Conservation (phyloP, 2,888 invertebrate species). For the Trissolcus brochymenae region DNA sequence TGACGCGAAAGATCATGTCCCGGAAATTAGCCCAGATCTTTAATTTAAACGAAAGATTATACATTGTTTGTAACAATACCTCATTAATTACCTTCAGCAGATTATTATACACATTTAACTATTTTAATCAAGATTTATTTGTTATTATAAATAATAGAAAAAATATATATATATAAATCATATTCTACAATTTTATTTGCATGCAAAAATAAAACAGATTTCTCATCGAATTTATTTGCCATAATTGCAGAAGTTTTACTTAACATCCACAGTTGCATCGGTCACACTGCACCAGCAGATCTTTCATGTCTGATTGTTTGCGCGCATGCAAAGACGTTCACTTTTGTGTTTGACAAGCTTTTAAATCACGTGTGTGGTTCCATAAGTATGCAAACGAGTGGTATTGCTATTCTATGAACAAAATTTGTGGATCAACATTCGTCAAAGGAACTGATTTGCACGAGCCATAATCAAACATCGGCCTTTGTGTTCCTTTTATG, state of each 20-base stretch:
- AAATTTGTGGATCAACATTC: conserved; percentile 53
- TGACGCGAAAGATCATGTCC: not conserved
- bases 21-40: too few species aligned
- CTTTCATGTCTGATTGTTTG: conserved; percentile 47
- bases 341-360: conserved; percentile 57
- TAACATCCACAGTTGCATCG: conserved; percentile 18
- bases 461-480: conserved; percentile 29
- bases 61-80: too few species aligned
- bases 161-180: too few species aligned
- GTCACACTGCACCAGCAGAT: conserved; percentile 14
- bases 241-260: not conserved
- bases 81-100: not conserved
- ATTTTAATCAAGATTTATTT: too few species aligned
- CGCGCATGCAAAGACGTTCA: conserved; percentile 34
- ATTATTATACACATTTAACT: too few species aligned
- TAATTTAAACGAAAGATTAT: too few species aligned
- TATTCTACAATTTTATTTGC: not conserved
- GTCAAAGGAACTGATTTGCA: conserved; percentile 43
- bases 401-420: conserved; percentile 30
- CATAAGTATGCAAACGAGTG: conserved; percentile 33
- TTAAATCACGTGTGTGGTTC: conserved; percentile 47
- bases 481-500: too few species aligned
- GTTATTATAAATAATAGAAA: too few species aligned
- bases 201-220: not conserved
- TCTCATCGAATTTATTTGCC: too few species aligned